Conservation (phyloP, 2,888 invertebrate species). For the Camponotus fellah region DNA sequence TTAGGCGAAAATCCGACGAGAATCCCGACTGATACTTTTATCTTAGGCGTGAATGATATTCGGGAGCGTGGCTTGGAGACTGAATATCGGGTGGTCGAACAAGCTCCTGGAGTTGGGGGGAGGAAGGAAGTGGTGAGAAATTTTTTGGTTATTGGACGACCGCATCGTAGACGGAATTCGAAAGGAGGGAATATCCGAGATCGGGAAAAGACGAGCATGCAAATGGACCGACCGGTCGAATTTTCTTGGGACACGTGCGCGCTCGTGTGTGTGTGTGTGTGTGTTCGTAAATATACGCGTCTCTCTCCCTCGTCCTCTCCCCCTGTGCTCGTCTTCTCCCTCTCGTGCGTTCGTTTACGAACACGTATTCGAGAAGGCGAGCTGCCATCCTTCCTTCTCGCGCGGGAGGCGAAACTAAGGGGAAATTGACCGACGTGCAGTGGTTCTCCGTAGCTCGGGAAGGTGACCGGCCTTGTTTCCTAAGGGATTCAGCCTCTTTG, state of each 20-base stretch:
- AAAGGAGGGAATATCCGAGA: constrained; percentile 69
- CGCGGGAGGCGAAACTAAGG: constrained; percentile 80
- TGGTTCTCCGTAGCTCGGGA: constrained; percentile 78
- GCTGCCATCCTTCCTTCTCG: constrained; percentile 76
- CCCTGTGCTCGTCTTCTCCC: constrained; percentile 25
- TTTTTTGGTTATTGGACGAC: constrained; percentile 54
- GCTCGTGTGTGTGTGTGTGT: constrained; percentile 48
- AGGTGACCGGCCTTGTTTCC: background rate
- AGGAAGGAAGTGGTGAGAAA: constrained; percentile 32
- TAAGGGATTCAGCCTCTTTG: background rate
- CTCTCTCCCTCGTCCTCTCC: constrained; percentile 60
- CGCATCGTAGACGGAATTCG: constrained; percentile 64
- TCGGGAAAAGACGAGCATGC: constrained; percentile 78
- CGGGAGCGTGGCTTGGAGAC: background rate
- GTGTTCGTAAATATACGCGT: constrained; percentile 71
- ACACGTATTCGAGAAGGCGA: constrained; percentile 74
- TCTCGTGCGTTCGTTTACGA: constrained; percentile 72
- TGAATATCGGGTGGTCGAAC: constrained; percentile 14
- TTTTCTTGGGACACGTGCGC: constrained; percentile 69
- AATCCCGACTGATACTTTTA: constrained; percentile 25
- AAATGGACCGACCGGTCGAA: constrained; percentile 78
- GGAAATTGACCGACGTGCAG: constrained; percentile 84
- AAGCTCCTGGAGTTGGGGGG: background rate
- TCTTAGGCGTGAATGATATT: constrained; percentile 38
- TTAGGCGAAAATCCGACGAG: background rate